Conservation (phyloP, 2,797 vertebrate species). For the Pagetopsis macropterus region DNA sequence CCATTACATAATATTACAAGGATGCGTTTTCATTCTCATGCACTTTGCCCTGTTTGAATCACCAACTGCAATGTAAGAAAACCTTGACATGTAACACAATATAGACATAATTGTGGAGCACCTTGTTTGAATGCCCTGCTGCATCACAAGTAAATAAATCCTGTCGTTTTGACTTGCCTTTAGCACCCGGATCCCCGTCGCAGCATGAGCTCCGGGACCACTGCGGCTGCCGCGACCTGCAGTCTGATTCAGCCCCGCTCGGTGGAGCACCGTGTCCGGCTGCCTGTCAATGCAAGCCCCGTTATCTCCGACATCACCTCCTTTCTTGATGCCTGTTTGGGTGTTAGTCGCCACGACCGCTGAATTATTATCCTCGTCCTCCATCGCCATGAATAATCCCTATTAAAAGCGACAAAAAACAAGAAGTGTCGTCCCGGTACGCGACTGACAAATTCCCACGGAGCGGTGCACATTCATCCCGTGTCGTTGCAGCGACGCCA, state of each 20-base stretch:
- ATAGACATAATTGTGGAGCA: constrained; percentile 39
- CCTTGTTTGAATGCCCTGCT: constrained; percentile 33
- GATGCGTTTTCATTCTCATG: constrained; percentile 38
- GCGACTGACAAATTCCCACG: constrained; percentile 75
- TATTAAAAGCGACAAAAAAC: constrained; percentile 41
- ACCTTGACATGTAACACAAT: constrained; percentile 25
- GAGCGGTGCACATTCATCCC: constrained; percentile 71
- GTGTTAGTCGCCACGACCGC: constrained; percentile 55
- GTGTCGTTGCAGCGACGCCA: constrained; percentile 80
- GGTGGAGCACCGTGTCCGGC: constrained; percentile 77
- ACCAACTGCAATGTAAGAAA: constrained; percentile 14
- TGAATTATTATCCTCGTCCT: constrained; percentile 77
- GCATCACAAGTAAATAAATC: constrained; percentile 19
- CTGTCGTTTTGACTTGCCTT: constrained; percentile 77
- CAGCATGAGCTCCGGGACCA: constrained; percentile 72
- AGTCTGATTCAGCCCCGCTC: constrained; percentile 66
- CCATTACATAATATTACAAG: constrained; percentile 59
- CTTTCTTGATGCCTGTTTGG: constrained; percentile 68
- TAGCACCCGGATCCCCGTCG: constrained; percentile 84
- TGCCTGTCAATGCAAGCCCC: constrained; percentile 80
- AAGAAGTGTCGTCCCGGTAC: constrained; percentile 56
- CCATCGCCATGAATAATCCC: constrained; percentile 81
- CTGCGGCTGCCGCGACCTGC: constrained; percentile 76
- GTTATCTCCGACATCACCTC: constrained; percentile 76
- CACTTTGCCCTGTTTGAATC: constrained; percentile 60